phyloP scores from a whole-genome alignment of 2,888 invertebrate species.

The Fragum whitleyi region DNA sequence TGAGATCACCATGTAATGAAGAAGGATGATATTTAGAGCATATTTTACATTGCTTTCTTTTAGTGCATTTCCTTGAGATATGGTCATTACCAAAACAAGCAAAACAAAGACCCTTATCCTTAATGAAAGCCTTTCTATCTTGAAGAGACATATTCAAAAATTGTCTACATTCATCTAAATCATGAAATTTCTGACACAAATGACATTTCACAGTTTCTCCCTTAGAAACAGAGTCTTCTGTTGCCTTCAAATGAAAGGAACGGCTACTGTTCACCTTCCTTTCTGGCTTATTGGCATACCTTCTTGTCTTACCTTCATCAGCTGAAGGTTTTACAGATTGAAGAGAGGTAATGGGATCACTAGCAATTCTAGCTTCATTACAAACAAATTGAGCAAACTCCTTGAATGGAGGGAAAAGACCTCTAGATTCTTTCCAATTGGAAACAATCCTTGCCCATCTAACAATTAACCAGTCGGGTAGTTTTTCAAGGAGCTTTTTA shows the following conservation, averaged over 20 bases:
- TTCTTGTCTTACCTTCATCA: neutral
- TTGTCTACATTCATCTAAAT: constrained; percentile 36
- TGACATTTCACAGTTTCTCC: neutral
- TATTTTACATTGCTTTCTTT: constrained; percentile 41
- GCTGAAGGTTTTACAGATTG: constrained; percentile 10
- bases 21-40: constrained; percentile 45
- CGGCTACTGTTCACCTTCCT: neutral
- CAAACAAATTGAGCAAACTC: constrained; percentile 45
- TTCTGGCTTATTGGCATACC: no score
- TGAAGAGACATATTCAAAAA: constrained; percentile 36
- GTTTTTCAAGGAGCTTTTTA: constrained; percentile 45
- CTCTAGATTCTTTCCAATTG: constrained; percentile 20
- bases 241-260: neutral
- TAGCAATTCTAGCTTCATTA: constrained; percentile 53
- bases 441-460: constrained; percentile 41
- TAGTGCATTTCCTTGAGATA: constrained; percentile 38
- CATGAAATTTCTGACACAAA: constrained; percentile 41
- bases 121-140: constrained; percentile 49
- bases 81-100: constrained; percentile 41
- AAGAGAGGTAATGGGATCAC: constrained; percentile 59
- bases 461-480: constrained; percentile 46
- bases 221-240: neutral
- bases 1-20: constrained; percentile 47
- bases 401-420: constrained; percentile 41
- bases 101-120: constrained; percentile 45